These are phyloP conservation scores for Ennomos erosarius DNA, from an alignment of 2,888 invertebrate genomes.

Conservation along the genomic window DNA sequence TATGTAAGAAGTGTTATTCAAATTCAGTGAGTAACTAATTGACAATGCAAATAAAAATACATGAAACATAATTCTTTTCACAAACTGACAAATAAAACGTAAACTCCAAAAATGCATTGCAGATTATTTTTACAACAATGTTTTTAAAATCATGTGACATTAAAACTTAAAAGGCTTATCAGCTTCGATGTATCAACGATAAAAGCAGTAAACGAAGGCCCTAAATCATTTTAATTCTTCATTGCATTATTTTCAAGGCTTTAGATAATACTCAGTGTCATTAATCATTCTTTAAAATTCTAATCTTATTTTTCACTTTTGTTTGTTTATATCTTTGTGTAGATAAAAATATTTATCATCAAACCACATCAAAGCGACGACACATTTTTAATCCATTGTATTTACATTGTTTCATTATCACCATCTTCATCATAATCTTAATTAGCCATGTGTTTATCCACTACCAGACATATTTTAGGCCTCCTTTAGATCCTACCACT, in stretches of 20 bases:
- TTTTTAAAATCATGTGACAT: slow-evolving; percentile 19
- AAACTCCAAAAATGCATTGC: no score
- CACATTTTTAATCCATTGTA: background rate
- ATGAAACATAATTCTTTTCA: no score
- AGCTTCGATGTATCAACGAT: slow-evolving; percentile 30
- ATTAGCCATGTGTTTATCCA: no score
- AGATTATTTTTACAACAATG: no score
- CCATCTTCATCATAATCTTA: no score
- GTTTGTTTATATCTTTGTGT: slow-evolving; percentile 37
- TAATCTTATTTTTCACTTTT: slow-evolving; percentile 51
- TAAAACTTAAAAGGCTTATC: slow-evolving; percentile 13
- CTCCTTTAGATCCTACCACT: no score
- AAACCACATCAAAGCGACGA: background rate
- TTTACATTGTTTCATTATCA: slow-evolving; percentile 1
- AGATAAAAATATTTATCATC: slow-evolving; percentile 7
- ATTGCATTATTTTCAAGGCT: slow-evolving; percentile 60
- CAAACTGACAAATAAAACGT: no score
- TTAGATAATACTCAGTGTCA: slow-evolving; percentile 54
- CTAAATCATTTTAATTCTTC: slow-evolving; percentile 47
- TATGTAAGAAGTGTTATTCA: no score
- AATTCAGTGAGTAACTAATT: no score
- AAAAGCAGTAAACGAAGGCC: slow-evolving; percentile 33
- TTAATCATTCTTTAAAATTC: slow-evolving; percentile 65
- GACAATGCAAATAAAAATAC: no score
- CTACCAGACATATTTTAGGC: no score